Conservation (phyloP, 2,797 vertebrate species). For the Rhinichthys osculus region DNA sequence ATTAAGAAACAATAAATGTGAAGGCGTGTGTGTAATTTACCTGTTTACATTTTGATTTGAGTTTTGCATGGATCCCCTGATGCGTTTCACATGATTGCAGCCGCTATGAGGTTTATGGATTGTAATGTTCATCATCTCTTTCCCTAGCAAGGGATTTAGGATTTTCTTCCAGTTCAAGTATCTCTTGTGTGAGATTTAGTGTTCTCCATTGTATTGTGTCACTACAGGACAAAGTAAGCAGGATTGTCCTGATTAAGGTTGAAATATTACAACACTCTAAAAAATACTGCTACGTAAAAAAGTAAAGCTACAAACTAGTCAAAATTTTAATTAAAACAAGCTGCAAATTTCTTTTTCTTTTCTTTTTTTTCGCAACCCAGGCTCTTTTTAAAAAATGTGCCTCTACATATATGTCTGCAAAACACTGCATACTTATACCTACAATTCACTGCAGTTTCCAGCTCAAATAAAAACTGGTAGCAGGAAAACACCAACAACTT, state of each 20-base stretch:
- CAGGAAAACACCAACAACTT: too few species aligned
- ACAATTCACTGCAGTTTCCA: not conserved
- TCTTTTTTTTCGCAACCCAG: not conserved
- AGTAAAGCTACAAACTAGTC: not conserved
- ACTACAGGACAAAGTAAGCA: constrained; percentile 13
- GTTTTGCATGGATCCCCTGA: constrained; percentile 67
- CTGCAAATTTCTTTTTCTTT: not conserved
- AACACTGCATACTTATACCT: too few species aligned
- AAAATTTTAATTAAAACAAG: not conserved
- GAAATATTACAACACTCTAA: not conserved
- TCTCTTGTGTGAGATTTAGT: not conserved
- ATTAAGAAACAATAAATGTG: constrained; percentile 71
- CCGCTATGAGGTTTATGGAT: constrained; percentile 59
- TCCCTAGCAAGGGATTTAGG: not conserved
- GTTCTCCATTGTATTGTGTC: constrained; percentile 6
- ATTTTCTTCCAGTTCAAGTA: constrained; percentile 30
- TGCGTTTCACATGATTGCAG: constrained; percentile 46
- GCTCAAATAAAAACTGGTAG: not conserved
- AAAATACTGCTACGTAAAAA: not conserved
- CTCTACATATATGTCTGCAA: too few species aligned
- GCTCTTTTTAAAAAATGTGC: too few species aligned
- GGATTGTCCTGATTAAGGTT: constrained; percentile 8
- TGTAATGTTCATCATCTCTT: constrained; percentile 51
- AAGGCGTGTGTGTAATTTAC: constrained; percentile 67
- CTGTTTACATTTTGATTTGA: constrained; percentile 68